phyloP scores from a whole-genome alignment of 2,888 invertebrate species.

The Tetragonula carbonaria region DNA sequence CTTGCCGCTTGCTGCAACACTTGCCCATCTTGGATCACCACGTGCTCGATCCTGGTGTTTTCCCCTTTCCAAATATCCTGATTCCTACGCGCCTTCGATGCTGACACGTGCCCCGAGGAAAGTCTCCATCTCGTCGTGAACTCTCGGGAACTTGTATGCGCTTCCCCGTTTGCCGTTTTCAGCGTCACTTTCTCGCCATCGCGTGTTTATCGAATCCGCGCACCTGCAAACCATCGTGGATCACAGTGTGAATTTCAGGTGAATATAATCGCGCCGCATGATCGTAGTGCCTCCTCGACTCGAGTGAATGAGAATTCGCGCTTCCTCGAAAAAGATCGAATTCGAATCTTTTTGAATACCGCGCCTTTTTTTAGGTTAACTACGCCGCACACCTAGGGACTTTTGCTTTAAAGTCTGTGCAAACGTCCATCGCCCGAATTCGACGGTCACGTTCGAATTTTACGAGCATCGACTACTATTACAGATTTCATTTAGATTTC shows the following conservation, averaged over 20 bases:
- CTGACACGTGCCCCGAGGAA: slow-evolving; percentile 48
- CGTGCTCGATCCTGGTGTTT: slow-evolving; percentile 32
- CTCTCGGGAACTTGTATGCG: slow-evolving; percentile 14
- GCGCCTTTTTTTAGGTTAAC: too few species aligned
- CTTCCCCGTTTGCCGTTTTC: slow-evolving; percentile 53
- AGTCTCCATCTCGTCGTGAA: slow-evolving; percentile 72
- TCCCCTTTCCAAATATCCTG: slow-evolving; percentile 42
- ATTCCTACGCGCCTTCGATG: slow-evolving; percentile 63
- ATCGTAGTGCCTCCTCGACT: too few species aligned
- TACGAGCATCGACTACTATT: too few species aligned
- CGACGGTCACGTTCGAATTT: too few species aligned
- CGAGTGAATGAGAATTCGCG: too few species aligned
- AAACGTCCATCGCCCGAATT: too few species aligned
- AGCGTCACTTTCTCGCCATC: slow-evolving; percentile 70
- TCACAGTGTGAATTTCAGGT: slow-evolving; percentile 26
- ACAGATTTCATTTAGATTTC: too few species aligned
- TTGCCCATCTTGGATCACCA: slow-evolving; percentile 88
- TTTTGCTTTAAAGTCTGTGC: too few species aligned
- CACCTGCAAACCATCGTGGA: slow-evolving; percentile 62
- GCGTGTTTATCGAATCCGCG: slow-evolving; percentile 57
- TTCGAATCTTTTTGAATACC: too few species aligned
- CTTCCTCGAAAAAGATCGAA: too few species aligned
- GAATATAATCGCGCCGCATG: too few species aligned
- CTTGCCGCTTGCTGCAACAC: slow-evolving; percentile 94
- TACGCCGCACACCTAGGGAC: too few species aligned